phyloP scores from a whole-genome alignment of 2,113 vertebrate species.

The Nothocercus nigrocapillus region DNA sequence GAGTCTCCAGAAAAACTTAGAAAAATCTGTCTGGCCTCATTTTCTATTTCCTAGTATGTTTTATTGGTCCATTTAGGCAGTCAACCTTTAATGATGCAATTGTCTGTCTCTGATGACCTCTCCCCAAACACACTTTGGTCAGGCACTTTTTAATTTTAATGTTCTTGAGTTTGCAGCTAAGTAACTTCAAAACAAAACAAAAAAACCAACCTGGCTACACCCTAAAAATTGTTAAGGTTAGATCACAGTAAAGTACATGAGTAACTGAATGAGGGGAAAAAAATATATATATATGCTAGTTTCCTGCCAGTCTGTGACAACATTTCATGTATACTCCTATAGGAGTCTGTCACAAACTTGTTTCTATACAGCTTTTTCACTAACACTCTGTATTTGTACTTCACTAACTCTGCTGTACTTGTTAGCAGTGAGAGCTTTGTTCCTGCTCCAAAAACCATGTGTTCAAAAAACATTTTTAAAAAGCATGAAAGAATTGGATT shows the following conservation, averaged over 20 bases:
- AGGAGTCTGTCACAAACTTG: background rate
- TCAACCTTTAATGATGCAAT: background rate
- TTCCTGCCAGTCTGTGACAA: background rate
- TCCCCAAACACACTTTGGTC: background rate
- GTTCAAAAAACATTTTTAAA: background rate
- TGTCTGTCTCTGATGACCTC: background rate
- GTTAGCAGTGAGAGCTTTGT: background rate
- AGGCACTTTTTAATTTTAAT: background rate
- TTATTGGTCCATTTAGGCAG: background rate
- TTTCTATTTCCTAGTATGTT: background rate
- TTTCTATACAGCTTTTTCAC: background rate
- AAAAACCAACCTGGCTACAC: background rate
- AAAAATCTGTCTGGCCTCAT: background rate
- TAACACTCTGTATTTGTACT: no score
- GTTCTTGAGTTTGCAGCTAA: background rate
- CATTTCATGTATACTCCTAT: background rate
- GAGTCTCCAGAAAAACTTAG: background rate
- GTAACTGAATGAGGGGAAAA: background rate
- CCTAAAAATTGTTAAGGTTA: background rate
- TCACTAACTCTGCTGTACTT: conserved; percentile 49
- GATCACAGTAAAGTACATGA: background rate
- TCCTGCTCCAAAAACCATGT: background rate
- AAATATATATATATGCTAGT: background rate
- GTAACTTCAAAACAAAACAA: background rate
- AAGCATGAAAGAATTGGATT: background rate